phyloP scores from a whole-genome alignment of 2,888 invertebrate species.

The Lacanobia wlatinum region DNA sequence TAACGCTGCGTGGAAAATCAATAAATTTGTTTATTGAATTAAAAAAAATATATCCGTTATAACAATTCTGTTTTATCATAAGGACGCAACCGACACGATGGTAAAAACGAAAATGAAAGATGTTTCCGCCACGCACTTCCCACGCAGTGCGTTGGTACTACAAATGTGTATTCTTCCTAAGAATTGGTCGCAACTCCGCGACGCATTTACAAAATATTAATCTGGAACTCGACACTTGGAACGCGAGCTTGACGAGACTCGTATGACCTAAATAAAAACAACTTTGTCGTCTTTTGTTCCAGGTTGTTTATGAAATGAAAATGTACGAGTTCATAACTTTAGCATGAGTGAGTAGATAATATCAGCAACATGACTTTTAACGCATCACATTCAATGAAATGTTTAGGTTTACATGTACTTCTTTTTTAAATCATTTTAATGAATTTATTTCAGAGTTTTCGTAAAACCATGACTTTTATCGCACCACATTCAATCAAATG shows the following conservation, averaged over 20 bases:
- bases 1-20: slow-evolving; percentile 19
- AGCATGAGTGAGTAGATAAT: slow-evolving; percentile 45
- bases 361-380: slow-evolving; percentile 11
- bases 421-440: background rate
- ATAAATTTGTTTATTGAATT: background rate
- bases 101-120: slow-evolving; percentile 4
- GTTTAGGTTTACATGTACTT: background rate
- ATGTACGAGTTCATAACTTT: slow-evolving; percentile 54
- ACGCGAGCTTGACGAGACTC: slow-evolving; percentile 73
- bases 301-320: slow-evolving; percentile 77
- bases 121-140: slow-evolving; percentile 9
- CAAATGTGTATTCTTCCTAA: slow-evolving; percentile 60
- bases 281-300: slow-evolving; percentile 81
- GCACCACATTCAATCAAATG: slow-evolving; percentile 9
- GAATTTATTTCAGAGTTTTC: slow-evolving; percentile 1
- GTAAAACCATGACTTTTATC: slow-evolving; percentile 6
- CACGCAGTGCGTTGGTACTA: slow-evolving; percentile 26
- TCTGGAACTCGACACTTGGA: slow-evolving; percentile 79
- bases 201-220: slow-evolving; percentile 78
- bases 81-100: background rate
- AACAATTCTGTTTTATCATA: background rate
- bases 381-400: slow-evolving; percentile 9
- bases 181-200: slow-evolving; percentile 47
- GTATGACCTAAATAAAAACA: slow-evolving; percentile 81
- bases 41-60: background rate